Evolutionary conservation across 2,113 vertebrate species (phyloP).

Genomic region (Notothenia coriiceps): DNA sequence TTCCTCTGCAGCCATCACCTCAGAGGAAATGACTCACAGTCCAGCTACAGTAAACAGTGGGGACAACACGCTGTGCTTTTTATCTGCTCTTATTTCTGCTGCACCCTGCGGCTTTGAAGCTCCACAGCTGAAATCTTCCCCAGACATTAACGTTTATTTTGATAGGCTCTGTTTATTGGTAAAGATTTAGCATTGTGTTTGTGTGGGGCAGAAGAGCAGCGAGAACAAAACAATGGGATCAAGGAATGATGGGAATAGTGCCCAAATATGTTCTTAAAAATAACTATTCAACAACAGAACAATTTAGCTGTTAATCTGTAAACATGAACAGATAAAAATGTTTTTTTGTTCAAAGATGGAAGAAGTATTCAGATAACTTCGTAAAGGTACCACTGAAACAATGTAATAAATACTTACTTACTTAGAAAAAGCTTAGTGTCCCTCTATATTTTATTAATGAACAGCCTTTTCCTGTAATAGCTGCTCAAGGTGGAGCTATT

Average conservation of each 20-base stretch:
- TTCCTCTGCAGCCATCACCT: conserved; percentile 56
- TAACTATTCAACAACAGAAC: background rate
- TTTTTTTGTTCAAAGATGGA: background rate
- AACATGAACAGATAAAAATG: background rate
- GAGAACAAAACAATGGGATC: background rate
- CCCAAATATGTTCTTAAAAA: conserved; percentile 13
- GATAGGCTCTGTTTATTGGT: conserved; percentile 57
- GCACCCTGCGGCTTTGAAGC: conserved; percentile 66
- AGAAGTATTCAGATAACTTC: background rate
- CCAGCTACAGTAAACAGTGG: conserved; percentile 60
- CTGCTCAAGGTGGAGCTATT: background rate
- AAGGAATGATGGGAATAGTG: conserved; percentile 9
- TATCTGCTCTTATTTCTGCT: conserved; percentile 68
- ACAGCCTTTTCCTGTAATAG: background rate
- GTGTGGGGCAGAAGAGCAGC: conserved; percentile 10
- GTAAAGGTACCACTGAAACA: background rate
- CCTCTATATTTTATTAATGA: background rate
- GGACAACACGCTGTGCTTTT: conserved; percentile 75
- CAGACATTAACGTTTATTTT: conserved; percentile 41
- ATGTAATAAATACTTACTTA: background rate
- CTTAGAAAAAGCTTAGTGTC: too few species aligned
- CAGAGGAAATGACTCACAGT: conserved; percentile 62
- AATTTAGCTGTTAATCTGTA: background rate
- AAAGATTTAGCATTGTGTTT: conserved; percentile 40
- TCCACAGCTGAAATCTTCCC: conserved; percentile 56